Evolutionary conservation across 2,797 vertebrate species (phyloP).

Genomic region (Rhinophrynus dorsalis): DNA sequence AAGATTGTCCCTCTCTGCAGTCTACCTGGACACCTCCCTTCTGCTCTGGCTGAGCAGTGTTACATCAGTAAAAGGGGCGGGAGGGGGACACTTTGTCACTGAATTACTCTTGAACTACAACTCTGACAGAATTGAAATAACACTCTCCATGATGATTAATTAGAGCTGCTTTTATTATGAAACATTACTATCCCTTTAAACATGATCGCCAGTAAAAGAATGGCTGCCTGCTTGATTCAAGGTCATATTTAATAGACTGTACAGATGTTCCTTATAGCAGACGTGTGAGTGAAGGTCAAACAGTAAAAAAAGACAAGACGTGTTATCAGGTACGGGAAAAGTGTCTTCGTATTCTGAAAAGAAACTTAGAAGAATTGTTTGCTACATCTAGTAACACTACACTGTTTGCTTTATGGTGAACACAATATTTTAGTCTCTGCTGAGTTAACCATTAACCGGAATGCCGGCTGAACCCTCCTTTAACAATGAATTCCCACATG

Average conservation of each 20-base stretch:
- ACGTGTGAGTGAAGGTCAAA: background rate
- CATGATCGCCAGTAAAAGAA: too few relatives aligned
- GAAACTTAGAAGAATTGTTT: background rate
- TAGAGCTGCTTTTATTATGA: too few relatives aligned
- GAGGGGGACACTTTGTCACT: too few relatives aligned
- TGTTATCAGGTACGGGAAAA: conserved; percentile 5
- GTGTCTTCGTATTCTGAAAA: background rate
- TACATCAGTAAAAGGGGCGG: too few relatives aligned
- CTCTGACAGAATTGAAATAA: too few relatives aligned
- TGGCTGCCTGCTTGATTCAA: background rate
- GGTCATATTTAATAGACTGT: background rate
- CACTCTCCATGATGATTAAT: too few relatives aligned
- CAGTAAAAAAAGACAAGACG: background rate
- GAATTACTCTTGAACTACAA: too few relatives aligned
- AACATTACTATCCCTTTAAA: too few relatives aligned
- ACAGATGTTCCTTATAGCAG: background rate
- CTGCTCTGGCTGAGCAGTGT: too few relatives aligned
- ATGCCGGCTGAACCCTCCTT: background rate
- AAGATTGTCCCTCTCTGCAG: too few relatives aligned
- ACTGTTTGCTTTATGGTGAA: conserved; percentile 3
- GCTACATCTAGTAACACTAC: background rate
- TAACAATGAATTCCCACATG: conserved; percentile 39
- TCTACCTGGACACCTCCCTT: too few relatives aligned
- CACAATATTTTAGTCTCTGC: background rate
- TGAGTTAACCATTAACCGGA: conserved; percentile 24